Evolutionary conservation across 2,113 vertebrate species (phyloP).

Genomic region (Elanoides forficatus): DNA sequence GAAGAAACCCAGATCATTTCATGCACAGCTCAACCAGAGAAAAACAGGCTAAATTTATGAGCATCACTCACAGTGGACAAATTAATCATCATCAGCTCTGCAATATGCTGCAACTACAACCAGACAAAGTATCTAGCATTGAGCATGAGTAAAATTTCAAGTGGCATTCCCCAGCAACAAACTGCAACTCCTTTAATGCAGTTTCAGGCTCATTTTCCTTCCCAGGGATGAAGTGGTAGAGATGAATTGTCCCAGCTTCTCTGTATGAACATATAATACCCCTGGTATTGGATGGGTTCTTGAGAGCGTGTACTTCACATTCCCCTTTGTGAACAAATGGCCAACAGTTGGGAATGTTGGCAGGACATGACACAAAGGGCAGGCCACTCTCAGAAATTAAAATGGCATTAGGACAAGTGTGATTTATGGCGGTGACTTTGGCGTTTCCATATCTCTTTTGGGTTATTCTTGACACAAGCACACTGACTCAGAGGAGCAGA

Average conservation of each 20-base stretch:
- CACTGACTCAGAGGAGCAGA: background rate
- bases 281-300: background rate
- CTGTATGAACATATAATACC: background rate
- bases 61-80: background rate
- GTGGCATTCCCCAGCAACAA: background rate
- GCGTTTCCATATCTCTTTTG: background rate
- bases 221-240: background rate
- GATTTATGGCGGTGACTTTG: background rate
- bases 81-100: slow-evolving; percentile 22
- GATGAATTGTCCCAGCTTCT: background rate
- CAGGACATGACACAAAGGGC: background rate
- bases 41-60: slow-evolving; percentile 35
- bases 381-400: background rate
- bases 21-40: background rate
- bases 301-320: rapidly evolving
- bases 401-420: background rate
- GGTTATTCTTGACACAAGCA: background rate
- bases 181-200: background rate
- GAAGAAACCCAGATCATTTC: slow-evolving; percentile 31
- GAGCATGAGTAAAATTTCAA: slow-evolving; percentile 12
- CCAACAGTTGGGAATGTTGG: background rate
- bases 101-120: background rate
- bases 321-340: background rate
- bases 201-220: background rate
- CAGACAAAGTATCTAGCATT: background rate